Conservation (phyloP, 1,140 invertebrate species). For the Ips typographus region DNA sequence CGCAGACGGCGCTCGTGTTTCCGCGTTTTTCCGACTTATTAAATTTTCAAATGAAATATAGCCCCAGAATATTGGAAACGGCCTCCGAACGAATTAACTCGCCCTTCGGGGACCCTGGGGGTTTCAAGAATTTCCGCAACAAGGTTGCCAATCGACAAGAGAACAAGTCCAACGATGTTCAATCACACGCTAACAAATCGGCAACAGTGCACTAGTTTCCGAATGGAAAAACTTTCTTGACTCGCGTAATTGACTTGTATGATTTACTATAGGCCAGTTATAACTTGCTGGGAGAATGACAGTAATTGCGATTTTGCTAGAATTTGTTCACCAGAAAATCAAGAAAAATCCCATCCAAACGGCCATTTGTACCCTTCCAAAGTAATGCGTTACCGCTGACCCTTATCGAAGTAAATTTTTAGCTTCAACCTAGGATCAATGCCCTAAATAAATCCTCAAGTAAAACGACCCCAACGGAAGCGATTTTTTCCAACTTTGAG, state of each 20-base stretch:
- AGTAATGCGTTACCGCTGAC: background rate
- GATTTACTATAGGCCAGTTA: slow-evolving; percentile 8
- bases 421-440: slow-evolving; percentile 2
- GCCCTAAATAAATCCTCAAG: background rate
- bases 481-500: background rate
- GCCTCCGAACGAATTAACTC: background rate
- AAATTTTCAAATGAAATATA: slow-evolving; percentile 21
- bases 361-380: background rate
- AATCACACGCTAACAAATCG: too few relatives aligned
- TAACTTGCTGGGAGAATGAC: slow-evolving; percentile 1
- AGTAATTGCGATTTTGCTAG: background rate
- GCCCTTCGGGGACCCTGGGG: too few relatives aligned
- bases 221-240: slow-evolving; percentile 19
- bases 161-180: too few relatives aligned
- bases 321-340: background rate
- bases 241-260: slow-evolving; percentile 16
- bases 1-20: slow-evolving; percentile 3
- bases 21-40: slow-evolving; percentile 9
- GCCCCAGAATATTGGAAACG: slow-evolving; percentile 15
- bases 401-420: slow-evolving; percentile 5
- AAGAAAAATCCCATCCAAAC: background rate
- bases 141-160: too few relatives aligned
- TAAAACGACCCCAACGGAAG: background rate
- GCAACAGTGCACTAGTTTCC: background rate
- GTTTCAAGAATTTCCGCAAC: too few relatives aligned